A percentile compares a stretch with the other conserved stretches of the same genome.
Conservation (phyloP, 2,888 invertebrate species). For the Ptychoptera albimana region DNA sequence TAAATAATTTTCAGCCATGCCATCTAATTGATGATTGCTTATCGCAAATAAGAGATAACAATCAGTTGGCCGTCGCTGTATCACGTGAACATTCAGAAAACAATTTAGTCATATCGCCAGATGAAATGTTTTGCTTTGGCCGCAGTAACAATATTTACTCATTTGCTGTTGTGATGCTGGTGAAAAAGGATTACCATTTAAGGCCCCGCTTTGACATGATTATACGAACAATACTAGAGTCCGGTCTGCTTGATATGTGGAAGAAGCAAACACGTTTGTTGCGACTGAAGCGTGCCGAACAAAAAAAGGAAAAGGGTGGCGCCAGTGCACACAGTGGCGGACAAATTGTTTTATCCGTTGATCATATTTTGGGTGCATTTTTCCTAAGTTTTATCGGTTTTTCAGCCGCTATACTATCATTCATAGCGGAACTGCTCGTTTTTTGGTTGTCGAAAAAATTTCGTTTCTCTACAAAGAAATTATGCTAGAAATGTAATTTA, state of each 20-base stretch:
- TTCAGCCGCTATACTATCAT: neutral
- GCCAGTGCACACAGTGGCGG: conserved; percentile 5
- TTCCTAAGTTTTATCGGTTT: conserved; percentile 12
- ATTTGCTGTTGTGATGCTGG: conserved; percentile 23
- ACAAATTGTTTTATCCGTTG: conserved; percentile 14
- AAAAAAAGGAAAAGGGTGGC: neutral
- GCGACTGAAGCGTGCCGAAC: too few species aligned
- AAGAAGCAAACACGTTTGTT: conserved; percentile 8
- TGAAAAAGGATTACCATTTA: conserved; percentile 24
- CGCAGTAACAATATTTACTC: conserved; percentile 24
- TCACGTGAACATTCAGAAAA: conserved; percentile 25
- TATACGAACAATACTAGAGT: conserved; percentile 24
- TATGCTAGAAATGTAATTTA: too few species aligned
- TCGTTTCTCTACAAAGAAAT: too few species aligned
- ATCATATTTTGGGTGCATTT: conserved; percentile 20
- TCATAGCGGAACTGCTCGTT: too few species aligned
- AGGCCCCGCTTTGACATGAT: conserved; percentile 24
- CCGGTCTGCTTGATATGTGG: conserved; percentile 28
- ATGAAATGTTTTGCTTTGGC: conserved; percentile 24
- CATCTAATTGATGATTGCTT: conserved; percentile 24
- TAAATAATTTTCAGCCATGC: conserved; percentile 15
- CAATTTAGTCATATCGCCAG: conserved; percentile 21
- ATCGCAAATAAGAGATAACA: conserved; percentile 16
- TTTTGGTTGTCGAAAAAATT: too few species aligned
- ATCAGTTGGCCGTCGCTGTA: conserved; percentile 21